Base-by-base conservation (phyloP, 2,113 vertebrate species). In the Leptobrachium leishanense region DNA sequence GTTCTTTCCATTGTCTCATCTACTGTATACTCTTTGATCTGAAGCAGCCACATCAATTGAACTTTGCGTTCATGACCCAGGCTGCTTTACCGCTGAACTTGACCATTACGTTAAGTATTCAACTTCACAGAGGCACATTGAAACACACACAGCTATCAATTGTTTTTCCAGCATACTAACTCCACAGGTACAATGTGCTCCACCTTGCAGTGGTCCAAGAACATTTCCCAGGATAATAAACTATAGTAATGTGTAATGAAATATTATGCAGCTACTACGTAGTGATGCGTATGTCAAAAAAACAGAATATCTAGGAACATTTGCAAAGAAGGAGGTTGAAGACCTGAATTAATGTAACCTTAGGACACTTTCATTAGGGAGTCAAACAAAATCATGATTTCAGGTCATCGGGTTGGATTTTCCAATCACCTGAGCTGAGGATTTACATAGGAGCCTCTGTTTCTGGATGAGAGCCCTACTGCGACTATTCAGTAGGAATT, bases 361-460 rank as follows among this genome's bases (percentile, higher is more conserved):
- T 15, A 42, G 15, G 66, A 4, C 0, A 68, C 42, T 70, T 46
- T 70, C 44, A 70, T 70, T 70, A 70, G 68, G 7, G 15, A 70
- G 43, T 9, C n/a, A 70, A 70, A 70, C 43, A 70, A 46, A 70
- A 31, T 31, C 20, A n/a, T 70, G n/a, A 77, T 46, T 69, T 39
- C 43, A 77, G 55, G 43, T 70, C 55, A 77, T 12, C 13, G 31
- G 7, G 31, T 42, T 54, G 8, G 2, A 31, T 44, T 57, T 69
- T 10, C 54, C 42, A 69, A 69, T 77, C n/a, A 57, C 15, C 53
- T 43, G 42, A 68, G 54, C 15, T 8, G 11, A 57, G 31, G n/a
- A 11, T 57, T 3, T 7, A 31, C 40, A 68, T 43, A 20, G 62
- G 5, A 11, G 66, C 9, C 65, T 12, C 31, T 50, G 11, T 70